Evolutionary conservation across 2,797 vertebrate genomes (phyloP), one percentile per base, ranked within the genome.

Genomic region (Periparus ater): DNA sequence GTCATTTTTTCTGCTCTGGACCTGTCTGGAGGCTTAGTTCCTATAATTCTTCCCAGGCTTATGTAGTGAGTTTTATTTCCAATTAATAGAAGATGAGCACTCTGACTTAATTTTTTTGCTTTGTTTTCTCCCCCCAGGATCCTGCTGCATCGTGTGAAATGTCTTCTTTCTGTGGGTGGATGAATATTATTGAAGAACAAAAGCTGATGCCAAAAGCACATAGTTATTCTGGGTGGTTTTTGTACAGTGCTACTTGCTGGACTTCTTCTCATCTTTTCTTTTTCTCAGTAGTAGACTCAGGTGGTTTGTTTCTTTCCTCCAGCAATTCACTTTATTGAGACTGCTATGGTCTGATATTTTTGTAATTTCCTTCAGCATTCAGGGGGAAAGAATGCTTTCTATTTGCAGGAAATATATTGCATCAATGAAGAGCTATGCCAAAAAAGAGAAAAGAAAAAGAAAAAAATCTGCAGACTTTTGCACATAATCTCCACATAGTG

Each of bases 351-450:
- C 96, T 74, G 68, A 89, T 91, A 51, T 93, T 89, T 78, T 83
- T 92, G 40, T 96, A 79, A 95, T 96, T 97, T 91, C 95, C 93
- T 97, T 97, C 72, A 91, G 78, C 90, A 93, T 76, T 96, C 86
- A 71, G 90, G 96, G 85, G 89, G 81, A 97, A 92, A 96, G 88
- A 91, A 96, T 93, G 95, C 97, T 98, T 97, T 98, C 97, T 98
- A 97, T 98, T 98, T 97, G 94, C 98, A 97, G 95, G 85, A 97
- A 96, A 93, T 96, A 53, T 91, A 97, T 97, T 97, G 97, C 92
- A 85, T 95, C 80, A 93, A 91, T 89, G 94, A 98, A 85, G 85
- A 97, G 96, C 94, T 91, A 95, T 85, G 71, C 84, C 36, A 93
- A 88, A 96, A 94, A 77, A 88, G 94, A 76, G 73, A 91, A 86